A percentile compares a stretch with the other conserved stretches of the same genome.
These are phyloP conservation scores for Pterocles orientalis DNA, from an alignment of 2,113 vertebrate genomes.

Conservation along the genomic window DNA sequence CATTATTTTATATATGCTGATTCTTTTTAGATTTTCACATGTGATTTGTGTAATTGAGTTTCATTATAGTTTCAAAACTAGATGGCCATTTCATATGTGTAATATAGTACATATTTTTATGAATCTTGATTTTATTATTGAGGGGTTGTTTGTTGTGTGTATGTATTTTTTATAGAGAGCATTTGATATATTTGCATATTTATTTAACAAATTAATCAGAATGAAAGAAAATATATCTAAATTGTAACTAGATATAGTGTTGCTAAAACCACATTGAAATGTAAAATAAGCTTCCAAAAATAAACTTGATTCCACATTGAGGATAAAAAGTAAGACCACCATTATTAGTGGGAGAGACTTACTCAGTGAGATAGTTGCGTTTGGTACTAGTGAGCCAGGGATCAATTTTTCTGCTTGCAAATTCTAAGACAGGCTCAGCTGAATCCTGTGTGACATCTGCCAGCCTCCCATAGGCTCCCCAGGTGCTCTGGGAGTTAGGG, in stretches of 20 bases:
- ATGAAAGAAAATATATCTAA: not conserved
- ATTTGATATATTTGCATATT: constrained; percentile 52
- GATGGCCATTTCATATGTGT: constrained; percentile 14
- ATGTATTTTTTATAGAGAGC: constrained; percentile 7
- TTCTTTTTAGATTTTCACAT: not conserved
- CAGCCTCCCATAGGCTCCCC: not conserved
- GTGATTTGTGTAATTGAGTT: constrained; percentile 1
- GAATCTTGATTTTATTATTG: constrained; percentile 21
- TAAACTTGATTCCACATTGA: not conserved
- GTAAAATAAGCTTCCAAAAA: constrained; percentile 15
- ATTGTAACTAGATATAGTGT: not conserved
- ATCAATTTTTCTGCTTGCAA: not conserved
- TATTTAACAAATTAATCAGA: constrained; percentile 51
- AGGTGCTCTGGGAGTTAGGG: not conserved
- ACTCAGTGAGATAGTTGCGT: rapidly evolving
- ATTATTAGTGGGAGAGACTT: not conserved
- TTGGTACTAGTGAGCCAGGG: not conserved
- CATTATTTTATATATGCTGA: constrained; percentile 32
- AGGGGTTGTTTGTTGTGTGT: not conserved
- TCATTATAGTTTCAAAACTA: constrained; percentile 17
- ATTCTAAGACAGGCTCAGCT: not conserved
- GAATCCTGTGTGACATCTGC: not conserved
- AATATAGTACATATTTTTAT: constrained; percentile 27
- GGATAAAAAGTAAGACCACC: not conserved
- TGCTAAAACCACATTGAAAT: not conserved